Evolutionary conservation across 2,797 vertebrate genomes (phyloP).

Genomic region (Okamejei kenojei): DNA sequence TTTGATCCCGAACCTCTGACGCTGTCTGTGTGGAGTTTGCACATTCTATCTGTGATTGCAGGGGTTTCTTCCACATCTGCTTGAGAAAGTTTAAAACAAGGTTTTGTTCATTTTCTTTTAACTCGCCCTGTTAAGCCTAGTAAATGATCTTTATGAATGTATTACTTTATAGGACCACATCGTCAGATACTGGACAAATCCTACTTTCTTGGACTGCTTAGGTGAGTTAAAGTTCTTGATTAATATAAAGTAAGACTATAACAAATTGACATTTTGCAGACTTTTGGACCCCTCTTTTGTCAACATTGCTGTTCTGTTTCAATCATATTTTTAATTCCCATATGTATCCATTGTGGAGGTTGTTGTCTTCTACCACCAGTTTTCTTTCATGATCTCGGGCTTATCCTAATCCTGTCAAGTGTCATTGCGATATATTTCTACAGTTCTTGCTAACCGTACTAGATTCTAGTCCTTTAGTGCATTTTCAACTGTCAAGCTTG

Average conservation of each 20-base stretch:
- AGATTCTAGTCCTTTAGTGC: neutral
- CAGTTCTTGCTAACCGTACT: neutral
- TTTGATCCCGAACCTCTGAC: no score
- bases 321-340: neutral
- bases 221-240: conserved; percentile 57
- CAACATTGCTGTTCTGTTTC: neutral
- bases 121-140: neutral
- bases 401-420: neutral
- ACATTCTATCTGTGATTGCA: no score
- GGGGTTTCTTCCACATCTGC: no score
- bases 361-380: neutral
- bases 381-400: neutral
- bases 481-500: neutral
- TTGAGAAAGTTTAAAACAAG: neutral
- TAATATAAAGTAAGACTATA: neutral
- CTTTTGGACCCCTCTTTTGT: neutral
- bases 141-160: neutral
- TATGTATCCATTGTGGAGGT: neutral
- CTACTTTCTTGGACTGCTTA: conserved; percentile 85
- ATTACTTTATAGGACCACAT: conserved; percentile 71
- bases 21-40: no score
- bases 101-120: conserved; percentile 37
- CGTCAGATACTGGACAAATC: conserved; percentile 97
- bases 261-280: neutral
- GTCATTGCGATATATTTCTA: neutral